These are phyloP conservation scores for Epinotia nisella DNA, from an alignment of 2,888 invertebrate species.

Conservation along the genomic window DNA sequence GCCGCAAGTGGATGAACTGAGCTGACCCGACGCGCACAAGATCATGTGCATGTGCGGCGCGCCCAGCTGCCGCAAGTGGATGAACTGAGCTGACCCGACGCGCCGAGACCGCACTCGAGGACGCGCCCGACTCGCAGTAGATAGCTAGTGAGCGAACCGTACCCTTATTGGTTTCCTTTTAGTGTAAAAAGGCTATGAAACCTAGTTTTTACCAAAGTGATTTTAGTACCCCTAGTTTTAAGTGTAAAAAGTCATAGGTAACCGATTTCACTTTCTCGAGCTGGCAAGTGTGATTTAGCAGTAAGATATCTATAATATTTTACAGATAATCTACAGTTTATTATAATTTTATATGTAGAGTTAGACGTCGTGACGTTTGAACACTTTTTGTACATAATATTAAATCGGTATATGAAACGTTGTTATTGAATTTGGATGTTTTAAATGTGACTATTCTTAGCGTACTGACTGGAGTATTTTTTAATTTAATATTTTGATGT, in stretches of 20 bases:
- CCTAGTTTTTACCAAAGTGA: constrained; percentile 77
- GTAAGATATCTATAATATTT: constrained; percentile 72
- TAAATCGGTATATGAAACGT: constrained; percentile 67
- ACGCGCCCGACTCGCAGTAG: constrained; percentile 8
- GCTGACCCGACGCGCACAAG: too few species aligned
- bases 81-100: too few species aligned
- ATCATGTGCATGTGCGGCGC: too few species aligned
- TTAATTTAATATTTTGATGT: constrained; percentile 60
- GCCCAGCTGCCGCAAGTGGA: not conserved
- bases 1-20: constrained; percentile 98
- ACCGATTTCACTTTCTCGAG: constrained; percentile 61
- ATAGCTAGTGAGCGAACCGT: constrained; percentile 9
- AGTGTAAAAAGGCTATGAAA: constrained; percentile 61
- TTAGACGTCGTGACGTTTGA: constrained; percentile 51
- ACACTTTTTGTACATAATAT: constrained; percentile 72
- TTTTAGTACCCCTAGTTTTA: constrained; percentile 59
- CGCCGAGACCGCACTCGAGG: too few species aligned
- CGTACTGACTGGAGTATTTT: constrained; percentile 60
- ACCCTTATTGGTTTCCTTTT: constrained; percentile 11
- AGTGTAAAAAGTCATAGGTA: constrained; percentile 53
- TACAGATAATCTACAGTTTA: constrained; percentile 60
- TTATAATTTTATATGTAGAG: constrained; percentile 64
- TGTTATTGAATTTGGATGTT: constrained; percentile 77
- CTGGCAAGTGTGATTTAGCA: constrained; percentile 67
- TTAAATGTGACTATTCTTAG: constrained; percentile 73